Conservation (phyloP, 2,113 vertebrate species). For the Platanista minor region DNA sequence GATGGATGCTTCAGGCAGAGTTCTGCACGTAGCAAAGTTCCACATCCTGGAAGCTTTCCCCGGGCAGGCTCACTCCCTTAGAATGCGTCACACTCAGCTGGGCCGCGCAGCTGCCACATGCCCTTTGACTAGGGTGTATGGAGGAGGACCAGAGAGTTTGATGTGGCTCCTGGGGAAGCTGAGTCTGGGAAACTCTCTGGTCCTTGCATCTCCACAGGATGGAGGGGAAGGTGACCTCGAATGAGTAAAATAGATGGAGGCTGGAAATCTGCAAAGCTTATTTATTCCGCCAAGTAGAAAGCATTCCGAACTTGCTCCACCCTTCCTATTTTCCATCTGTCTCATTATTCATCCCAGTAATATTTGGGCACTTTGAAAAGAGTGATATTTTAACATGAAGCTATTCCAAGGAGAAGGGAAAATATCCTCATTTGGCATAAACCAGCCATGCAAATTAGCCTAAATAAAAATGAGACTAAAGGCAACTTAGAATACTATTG, state of each 20-base stretch:
- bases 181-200: background rate
- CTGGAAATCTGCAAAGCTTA: slow-evolving; percentile 19
- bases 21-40: background rate
- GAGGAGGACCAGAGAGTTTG: background rate
- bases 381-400: slow-evolving; percentile 73
- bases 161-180: background rate
- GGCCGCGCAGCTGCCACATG: background rate
- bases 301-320: slow-evolving; percentile 68
- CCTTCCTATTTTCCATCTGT: slow-evolving; percentile 73
- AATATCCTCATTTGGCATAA: slow-evolving; percentile 69
- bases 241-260: background rate
- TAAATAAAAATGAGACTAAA: slow-evolving; percentile 73
- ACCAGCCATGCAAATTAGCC: slow-evolving; percentile 68
- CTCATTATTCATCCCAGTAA: slow-evolving; percentile 68
- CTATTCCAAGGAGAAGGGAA: slow-evolving; percentile 70
- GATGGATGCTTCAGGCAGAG: background rate
- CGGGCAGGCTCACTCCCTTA: background rate
- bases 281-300: slow-evolving; percentile 50
- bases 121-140: slow-evolving; percentile 18
- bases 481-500: slow-evolving; percentile 61
- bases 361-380: slow-evolving; percentile 70
- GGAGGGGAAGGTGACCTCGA: background rate
- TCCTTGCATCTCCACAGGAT: background rate
- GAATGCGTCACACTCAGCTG: background rate
- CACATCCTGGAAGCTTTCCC: background rate